Base-by-base conservation (phyloP, 2,113 vertebrate species). In the Variabilichromis moorii region DNA sequence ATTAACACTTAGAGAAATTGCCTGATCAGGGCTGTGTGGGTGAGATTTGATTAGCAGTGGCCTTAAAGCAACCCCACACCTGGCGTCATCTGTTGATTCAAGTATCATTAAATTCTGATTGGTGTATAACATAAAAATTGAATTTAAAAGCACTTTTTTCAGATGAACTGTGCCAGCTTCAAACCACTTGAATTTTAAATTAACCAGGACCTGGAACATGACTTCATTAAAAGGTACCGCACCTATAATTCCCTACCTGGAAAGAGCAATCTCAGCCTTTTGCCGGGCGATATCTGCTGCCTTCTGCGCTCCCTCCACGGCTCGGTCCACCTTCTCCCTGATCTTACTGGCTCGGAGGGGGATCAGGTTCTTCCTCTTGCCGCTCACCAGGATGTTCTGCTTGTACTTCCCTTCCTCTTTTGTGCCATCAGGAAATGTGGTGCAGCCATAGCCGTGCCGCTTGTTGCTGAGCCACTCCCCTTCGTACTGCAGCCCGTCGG, bases 391-490 rank as follows among this genome's bases (percentile, higher is more conserved):
- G 24, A 98, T 85, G 79, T 99, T 99, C 96, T 99, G 99, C 94
- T 99, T 99, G 96, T 99, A 99, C 95, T 99, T 99, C 91, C 99
- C 99, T 92, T 99, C 99, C 93, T 99, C 99, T 92, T 99, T 99
- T 40, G 98, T 99, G 90, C 99, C 98, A 0, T 99, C 98, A 0
- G 98, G 98, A 92, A 99, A 99, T 5, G 98, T 97, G 94, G 98
- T 98, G 97, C 98, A 99, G 90, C 98, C 99, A 2, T 99, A 99
- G 90, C 99, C 98, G 0, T 99, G 98, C 9, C 99, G 97, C 83
- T 98, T 98, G 96, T 99, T 99, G 95, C 97, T 96, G 31, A 98
- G 97, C 99, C 99, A 99, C 89, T 99, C 99, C 1, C 99, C 99
- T 94, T 99, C 98, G 8, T 99, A 99, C 92, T 97, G 97, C 53